Evolutionary conservation across 1,140 invertebrate genomes (phyloP).

Genomic region (Drosophila hydei): DNA sequence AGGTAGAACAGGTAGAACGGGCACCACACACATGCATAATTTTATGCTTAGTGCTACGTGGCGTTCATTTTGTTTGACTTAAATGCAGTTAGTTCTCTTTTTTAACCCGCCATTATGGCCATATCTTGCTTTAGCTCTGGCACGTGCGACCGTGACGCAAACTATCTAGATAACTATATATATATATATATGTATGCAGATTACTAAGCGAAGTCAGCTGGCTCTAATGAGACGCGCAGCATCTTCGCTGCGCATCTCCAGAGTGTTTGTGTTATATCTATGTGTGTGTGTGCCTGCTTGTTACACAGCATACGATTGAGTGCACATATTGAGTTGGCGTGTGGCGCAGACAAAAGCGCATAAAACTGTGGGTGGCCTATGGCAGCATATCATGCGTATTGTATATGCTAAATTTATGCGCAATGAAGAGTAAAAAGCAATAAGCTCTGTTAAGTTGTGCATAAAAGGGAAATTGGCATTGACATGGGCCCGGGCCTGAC

Average conservation of each 20-base stretch:
- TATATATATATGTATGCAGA: slow-evolving; percentile 64
- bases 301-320: slow-evolving; percentile 40
- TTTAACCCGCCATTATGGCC: slow-evolving; percentile 45
- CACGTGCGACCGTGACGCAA: slow-evolving; percentile 39
- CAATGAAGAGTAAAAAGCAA: slow-evolving; percentile 80
- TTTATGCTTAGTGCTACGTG: slow-evolving; percentile 60
- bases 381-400: slow-evolving; percentile 57
- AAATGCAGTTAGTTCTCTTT: slow-evolving; percentile 61
- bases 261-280: not conserved
- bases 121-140: slow-evolving; percentile 44
- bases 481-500: slow-evolving; percentile 47
- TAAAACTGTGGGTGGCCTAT: slow-evolving; percentile 26
- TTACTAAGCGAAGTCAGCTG: slow-evolving; percentile 49
- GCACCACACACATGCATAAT: slow-evolving; percentile 73
- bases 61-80: slow-evolving; percentile 73
- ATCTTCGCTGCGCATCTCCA: slow-evolving; percentile 20
- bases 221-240: slow-evolving; percentile 62
- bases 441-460: slow-evolving; percentile 79
- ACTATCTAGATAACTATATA: slow-evolving; percentile 3
- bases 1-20: not conserved
- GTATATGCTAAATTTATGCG: slow-evolving; percentile 74
- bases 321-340: slow-evolving; percentile 44
- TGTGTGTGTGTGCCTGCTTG: not conserved
- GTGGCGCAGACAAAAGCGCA: slow-evolving; percentile 52
- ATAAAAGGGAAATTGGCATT: slow-evolving; percentile 78